Evolutionary conservation across 2,113 vertebrate genomes (phyloP).

Genomic region (Calidris pygmaea): DNA sequence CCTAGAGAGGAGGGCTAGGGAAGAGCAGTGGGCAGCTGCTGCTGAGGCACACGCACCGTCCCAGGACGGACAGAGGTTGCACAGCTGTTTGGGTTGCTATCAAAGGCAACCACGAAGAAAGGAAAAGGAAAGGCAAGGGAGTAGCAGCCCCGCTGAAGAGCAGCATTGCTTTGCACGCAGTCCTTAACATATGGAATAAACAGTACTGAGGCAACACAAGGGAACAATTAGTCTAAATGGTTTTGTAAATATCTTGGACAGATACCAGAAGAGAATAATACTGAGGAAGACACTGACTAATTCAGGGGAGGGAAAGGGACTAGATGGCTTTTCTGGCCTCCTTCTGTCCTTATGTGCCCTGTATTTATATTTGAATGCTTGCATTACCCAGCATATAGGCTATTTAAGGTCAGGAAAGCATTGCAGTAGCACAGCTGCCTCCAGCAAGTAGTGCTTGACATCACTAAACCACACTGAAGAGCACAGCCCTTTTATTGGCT

Average conservation of each 20-base stretch:
- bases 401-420: constrained; percentile 52
- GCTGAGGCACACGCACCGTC: not conserved
- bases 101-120: constrained; percentile 47
- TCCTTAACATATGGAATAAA: constrained; percentile 77
- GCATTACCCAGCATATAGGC: constrained; percentile 61
- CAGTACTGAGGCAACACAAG: constrained; percentile 71
- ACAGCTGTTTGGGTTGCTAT: constrained; percentile 48
- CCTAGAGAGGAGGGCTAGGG: not conserved
- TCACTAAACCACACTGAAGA: constrained; percentile 53
- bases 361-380: constrained; percentile 62
- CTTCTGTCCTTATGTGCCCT: constrained; percentile 75
- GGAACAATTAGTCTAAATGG: constrained; percentile 75
- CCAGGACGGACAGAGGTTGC: constrained; percentile 32
- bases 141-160: constrained; percentile 42
- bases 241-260: constrained; percentile 73
- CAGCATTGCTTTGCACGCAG: constrained; percentile 63
- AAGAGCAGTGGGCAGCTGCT: not conserved
- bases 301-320: constrained; percentile 56
- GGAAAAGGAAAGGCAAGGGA: constrained; percentile 61
- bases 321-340: constrained; percentile 58
- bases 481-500: constrained; percentile 52
- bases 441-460: constrained; percentile 63
- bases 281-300: constrained; percentile 73
- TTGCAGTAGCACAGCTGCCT: constrained; percentile 42
- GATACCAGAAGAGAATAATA: constrained; percentile 69